Evolutionary conservation across 2,888 invertebrate genomes (phyloP), one percentile per base, ranked within the genome.

Genomic region (Pollenia amentaria): DNA sequence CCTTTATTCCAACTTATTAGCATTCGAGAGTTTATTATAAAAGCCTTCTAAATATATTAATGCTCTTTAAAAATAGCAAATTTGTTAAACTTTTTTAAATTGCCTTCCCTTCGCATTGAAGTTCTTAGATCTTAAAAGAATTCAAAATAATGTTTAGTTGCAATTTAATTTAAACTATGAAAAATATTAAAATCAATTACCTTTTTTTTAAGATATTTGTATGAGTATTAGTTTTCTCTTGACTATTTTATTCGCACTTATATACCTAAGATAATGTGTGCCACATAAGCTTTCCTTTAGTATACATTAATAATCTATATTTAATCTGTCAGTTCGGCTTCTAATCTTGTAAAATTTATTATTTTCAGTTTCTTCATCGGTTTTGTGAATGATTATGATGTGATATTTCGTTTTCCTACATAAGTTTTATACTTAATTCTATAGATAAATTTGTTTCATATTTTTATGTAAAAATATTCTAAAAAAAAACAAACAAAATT

Each of bases 271-370:
- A 48, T 72, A 78, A 75, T 73, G 40, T 72, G 72, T 80, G 83
- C 55, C 55, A 76, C 55, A 55, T 42, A 85, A 76, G 60, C 85
- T 79, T 76, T 84, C 70, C 69, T 70, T 51, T 82, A 64, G 77
- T 88, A 65, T 78, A 75, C 44, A 73, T 79, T 51, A 44, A 60
- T 75, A 29, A 69, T 69, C 10, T 29, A 21, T 12, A 3, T 42
- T 29, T 62, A 51, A 21, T 29, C 21, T 2, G 29, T 51, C 6
- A 29, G 60, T 40, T 16, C 55, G 44, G 29, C 67, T 38, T 77
- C 14, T 72, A 65, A 14, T 57, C 14, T 51, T 18, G 16, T 42
- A 16, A 64, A 16, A 51, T 55, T 29, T 38, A 12, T 8, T 10
- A 42, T 53, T 48, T 75, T 18, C 64, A 29, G n/a, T 46, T 46